Percentiles rank a stretch among this genome's conserved stretches.
Evolutionary conservation across 2,797 vertebrate genomes (phyloP).

Genomic region (Setipinna tenuifilis): DNA sequence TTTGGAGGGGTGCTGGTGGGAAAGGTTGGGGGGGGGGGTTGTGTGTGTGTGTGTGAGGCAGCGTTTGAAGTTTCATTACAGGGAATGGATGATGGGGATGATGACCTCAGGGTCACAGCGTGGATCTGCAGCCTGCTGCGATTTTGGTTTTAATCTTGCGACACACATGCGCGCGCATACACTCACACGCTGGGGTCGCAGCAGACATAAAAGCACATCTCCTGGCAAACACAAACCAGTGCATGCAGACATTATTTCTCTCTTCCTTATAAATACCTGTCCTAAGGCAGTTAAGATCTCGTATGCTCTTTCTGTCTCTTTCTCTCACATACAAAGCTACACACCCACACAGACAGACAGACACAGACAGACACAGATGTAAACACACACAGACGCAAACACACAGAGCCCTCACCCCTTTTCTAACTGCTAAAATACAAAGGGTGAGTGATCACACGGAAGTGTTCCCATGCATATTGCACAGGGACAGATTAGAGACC

Average conservation of each 20-base stretch:
- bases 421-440: background rate
- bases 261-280: background rate
- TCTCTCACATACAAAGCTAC: background rate
- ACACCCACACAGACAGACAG: background rate
- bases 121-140: background rate
- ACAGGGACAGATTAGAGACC: background rate
- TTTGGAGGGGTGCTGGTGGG: background rate
- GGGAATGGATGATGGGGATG: background rate
- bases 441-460: background rate
- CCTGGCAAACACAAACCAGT: background rate
- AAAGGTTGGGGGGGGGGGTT: background rate
- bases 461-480: background rate
- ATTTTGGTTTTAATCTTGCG: conserved; percentile 7
- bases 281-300: background rate
- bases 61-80: conserved; percentile 1
- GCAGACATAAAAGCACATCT: background rate
- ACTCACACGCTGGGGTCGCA: background rate
- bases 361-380: background rate
- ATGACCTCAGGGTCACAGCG: background rate
- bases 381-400: background rate
- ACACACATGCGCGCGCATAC: background rate
- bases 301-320: too few species aligned
- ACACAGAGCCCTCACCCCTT: background rate
- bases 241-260: background rate
- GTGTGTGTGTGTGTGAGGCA: background rate